Conservation (phyloP, 53 echinoderm and acorn worm genomes). For the Mesocentrotus franciscanus region DNA sequence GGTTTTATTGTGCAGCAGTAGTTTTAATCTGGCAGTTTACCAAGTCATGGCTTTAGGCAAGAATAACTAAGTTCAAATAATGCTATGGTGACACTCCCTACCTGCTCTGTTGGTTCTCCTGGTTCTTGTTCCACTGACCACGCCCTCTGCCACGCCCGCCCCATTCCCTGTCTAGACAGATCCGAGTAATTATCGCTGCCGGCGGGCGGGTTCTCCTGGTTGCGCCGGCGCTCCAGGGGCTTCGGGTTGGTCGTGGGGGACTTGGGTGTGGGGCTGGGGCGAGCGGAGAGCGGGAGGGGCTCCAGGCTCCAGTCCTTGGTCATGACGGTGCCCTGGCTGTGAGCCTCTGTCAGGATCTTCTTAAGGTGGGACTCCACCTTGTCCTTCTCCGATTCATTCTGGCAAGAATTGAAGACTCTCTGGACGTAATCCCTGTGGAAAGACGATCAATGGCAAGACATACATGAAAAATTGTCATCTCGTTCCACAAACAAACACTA, state of each 20-base stretch:
- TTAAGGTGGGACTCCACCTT: conserved; percentile 82
- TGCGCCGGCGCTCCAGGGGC: conserved; percentile 50
- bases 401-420: conserved; percentile 84
- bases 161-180: conserved; percentile 62
- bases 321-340: conserved; percentile 81
- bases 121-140: conserved; percentile 46
- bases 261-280: background rate
- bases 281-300: conserved; percentile 76
- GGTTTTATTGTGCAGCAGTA: too few relatives aligned
- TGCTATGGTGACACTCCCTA: background rate
- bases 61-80: too few relatives aligned
- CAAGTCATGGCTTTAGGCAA: too few relatives aligned
- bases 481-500: background rate
- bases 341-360: conserved; percentile 81
- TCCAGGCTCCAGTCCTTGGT: conserved; percentile 86
- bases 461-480: background rate
- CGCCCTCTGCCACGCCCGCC: conserved; percentile 63
- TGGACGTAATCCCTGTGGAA: conserved; percentile 88
- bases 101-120: conserved; percentile 1
- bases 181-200: conserved; percentile 38
- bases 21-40: too few relatives aligned
- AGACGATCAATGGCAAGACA: background rate
- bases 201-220: conserved; percentile 50
- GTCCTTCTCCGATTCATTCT: conserved; percentile 88
- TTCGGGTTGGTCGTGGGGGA: conserved; percentile 32